Evolutionary conservation across 2,113 vertebrate genomes (phyloP).

Genomic region (Catharus bicknelli): DNA sequence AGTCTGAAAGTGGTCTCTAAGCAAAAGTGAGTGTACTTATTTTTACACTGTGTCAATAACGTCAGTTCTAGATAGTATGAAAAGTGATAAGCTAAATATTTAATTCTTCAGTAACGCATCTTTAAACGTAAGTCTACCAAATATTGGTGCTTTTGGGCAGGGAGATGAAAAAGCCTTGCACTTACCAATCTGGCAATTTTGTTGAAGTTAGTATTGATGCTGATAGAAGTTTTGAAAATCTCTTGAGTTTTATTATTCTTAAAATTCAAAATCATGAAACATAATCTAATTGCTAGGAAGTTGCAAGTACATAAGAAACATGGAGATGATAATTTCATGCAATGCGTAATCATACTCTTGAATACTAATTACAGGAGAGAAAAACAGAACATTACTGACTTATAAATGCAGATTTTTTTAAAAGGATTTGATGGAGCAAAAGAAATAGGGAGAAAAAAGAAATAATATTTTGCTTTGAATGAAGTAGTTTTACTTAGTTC

Average conservation of each 20-base stretch:
- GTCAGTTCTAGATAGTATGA: not conserved
- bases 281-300: not conserved
- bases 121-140: not conserved
- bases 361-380: not conserved
- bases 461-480: not conserved
- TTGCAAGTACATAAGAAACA: not conserved
- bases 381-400: not conserved
- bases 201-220: not conserved
- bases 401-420: not conserved
- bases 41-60: not conserved
- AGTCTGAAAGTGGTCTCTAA: constrained; percentile 31
- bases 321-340: not conserved
- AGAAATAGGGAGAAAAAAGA: not conserved
- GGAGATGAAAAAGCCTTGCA: not conserved
- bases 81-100: not conserved
- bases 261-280: not conserved
- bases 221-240: not conserved
- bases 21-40: not conserved
- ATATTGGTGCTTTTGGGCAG: not conserved
- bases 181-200: not conserved
- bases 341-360: not conserved
- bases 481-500: not conserved
- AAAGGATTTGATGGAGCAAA: not conserved
- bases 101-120: not conserved
- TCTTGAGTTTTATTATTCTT: not conserved